Evolutionary conservation across 2,797 vertebrate species (phyloP), one percentile per base, ranked within the genome.

Genomic region (Chiroxiphia lanceolata): DNA sequence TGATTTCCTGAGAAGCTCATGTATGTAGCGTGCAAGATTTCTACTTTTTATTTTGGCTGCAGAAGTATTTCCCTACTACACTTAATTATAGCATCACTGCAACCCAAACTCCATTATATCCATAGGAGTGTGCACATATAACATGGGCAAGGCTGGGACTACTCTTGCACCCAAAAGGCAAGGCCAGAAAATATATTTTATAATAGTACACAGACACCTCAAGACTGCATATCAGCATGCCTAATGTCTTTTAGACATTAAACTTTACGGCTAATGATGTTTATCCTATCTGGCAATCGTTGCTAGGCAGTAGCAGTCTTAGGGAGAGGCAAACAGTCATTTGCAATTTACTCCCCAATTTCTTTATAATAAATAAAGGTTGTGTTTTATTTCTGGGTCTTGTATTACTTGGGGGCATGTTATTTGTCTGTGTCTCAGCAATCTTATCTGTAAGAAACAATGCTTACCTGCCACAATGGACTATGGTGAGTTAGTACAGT

Each of bases 311-410:
- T 54, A 83, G 78, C 48, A 86, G 61, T 53, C 61, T 65, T 61
- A 40, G 23, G 53, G 45, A 95, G 36, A 95, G 75, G 60, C 64
- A 95, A 94, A 95, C 56, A 95, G 78, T 83, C 54, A 95, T 94
- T 91, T 96, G 69, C 61, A 96, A 96, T 85, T 96, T 96, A 86
- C 31, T 94, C 53, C 7, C 22, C 94, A 69, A 92, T 93, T 92
- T 75, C 89, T 89, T 92, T 34, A 65, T 63, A 78, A 94, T 83
- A 95, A 95, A 91, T 70, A 83, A 92, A 81, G 68, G 50, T 38
- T 69, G 57, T 36, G 22, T 19, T 92, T 94, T 78, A 87, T 81
- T 92, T 89, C 91, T 95, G 65, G 13, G 26, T 83, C 71, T 70
- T 77, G 29, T 36, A 56, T 83, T 64, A 87, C 74, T 36, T 31